Evolutionary conservation across 1,140 invertebrate species (phyloP).

Genomic region (Myzus persicae): DNA sequence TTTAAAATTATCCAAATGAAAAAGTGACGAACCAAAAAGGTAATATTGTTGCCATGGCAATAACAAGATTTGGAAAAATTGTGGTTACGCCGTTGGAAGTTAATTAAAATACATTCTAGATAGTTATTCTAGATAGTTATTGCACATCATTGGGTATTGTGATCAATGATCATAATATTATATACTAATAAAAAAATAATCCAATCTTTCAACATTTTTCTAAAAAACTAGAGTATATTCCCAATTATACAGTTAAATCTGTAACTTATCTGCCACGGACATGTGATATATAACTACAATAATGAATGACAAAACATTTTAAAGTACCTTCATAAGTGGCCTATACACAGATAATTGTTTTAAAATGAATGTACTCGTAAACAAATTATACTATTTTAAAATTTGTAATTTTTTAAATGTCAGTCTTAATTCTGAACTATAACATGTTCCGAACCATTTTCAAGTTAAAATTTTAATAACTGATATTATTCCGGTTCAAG

Average conservation of each 20-base stretch:
- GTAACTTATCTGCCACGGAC: neutral
- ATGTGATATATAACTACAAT: neutral
- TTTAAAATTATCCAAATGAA: neutral
- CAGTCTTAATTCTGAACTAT: neutral
- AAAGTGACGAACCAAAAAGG: neutral
- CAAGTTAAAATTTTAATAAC: neutral
- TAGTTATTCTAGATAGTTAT: too few relatives aligned
- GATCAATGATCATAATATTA: neutral
- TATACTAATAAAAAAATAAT: neutral
- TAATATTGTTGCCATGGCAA: neutral
- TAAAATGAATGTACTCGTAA: neutral
- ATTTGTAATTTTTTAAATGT: neutral
- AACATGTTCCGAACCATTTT: neutral
- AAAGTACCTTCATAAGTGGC: neutral
- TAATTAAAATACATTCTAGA: neutral
- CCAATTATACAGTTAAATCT: neutral
- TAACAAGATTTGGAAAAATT: neutral
- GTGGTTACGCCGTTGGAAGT: neutral
- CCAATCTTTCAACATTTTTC: neutral
- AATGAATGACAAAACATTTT: neutral
- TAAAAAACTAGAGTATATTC: neutral
- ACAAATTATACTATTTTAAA: neutral
- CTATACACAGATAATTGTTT: neutral
- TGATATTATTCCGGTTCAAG: neutral
- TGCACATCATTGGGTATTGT: neutral